Evolutionary conservation across 2,888 invertebrate genomes (phyloP), one percentile per base, ranked within the genome.

Genomic region (Agrotis clavis): DNA sequence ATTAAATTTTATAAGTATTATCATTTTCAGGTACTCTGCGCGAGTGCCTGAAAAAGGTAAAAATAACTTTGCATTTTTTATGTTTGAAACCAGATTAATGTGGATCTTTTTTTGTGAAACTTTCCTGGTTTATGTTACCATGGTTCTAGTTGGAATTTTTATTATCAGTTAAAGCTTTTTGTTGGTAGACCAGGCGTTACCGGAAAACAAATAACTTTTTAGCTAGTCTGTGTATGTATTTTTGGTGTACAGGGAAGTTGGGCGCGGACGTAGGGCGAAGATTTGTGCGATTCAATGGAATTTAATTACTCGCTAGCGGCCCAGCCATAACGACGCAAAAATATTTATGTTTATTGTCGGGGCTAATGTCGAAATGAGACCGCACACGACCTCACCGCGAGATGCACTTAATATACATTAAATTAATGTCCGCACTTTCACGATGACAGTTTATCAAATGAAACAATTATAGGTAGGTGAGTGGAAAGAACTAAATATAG

Each of bases 331-430:
- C 94, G 94, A 91, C 91, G 94, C 94, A 95, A 96, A 96, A 95
- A 96, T 96, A 96, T 96, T 96, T 95, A 95, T 95, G 95, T 94
- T 95, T 95, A 96, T 94, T 94, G 95, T 94, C 92, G 89, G 64
- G 87, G 87, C 92, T 93, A 94, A 95, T 93, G 92, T 91, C 89
- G 90, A 90, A 90, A 93, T 92, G 93, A 90, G 92, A 94, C 94
- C 96, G 87, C 95, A 93, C 86, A 84, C 82, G 88, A 84, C 87
- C 86, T 74, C 81, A 62, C 75, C 51, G 69, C 66, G 73, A 82
- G 85, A 85, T 82, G 84, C 75, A 72, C 81, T 71, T 79, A 86
- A 88, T 86, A 74, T 86, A 51, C 60, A 62, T 82, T 66, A 78
- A 30, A 81, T 67, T 59, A 74, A 70, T 79, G 56, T 53, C 30